Evolutionary conservation across 2,113 vertebrate species (phyloP).

Genomic region (Girardinichthys multiradiatus): DNA sequence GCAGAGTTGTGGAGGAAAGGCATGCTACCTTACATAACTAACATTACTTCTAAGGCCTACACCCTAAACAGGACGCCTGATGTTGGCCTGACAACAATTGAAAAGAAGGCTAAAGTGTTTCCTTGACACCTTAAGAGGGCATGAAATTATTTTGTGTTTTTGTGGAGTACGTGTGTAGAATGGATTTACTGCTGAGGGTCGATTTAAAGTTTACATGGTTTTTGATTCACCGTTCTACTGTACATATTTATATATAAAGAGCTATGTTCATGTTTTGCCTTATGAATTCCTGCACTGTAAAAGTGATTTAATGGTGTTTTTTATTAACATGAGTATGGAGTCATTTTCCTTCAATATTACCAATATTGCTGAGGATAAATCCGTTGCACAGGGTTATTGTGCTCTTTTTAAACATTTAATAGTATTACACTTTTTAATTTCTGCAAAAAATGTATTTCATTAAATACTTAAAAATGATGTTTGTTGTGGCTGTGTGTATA

Average conservation of each 20-base stretch:
- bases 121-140: neutral
- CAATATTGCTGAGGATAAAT: slow-evolving; percentile 33
- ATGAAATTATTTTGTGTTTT: slow-evolving; percentile 19
- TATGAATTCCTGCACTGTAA: slow-evolving; percentile 26
- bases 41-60: slow-evolving; percentile 33
- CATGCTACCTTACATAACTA: slow-evolving; percentile 38
- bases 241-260: slow-evolving; percentile 56
- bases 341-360: slow-evolving; percentile 35
- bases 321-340: slow-evolving; percentile 27
- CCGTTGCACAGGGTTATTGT: slow-evolving; percentile 39
- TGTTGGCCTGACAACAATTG: slow-evolving; percentile 31
- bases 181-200: neutral
- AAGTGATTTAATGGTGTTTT: slow-evolving; percentile 39
- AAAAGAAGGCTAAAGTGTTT: slow-evolving; percentile 36
- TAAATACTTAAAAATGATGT: slow-evolving; percentile 48
- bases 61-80: slow-evolving; percentile 26
- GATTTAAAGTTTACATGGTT: slow-evolving; percentile 14
- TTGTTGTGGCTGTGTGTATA: slow-evolving; percentile 31
- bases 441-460: slow-evolving; percentile 46
- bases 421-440: slow-evolving; percentile 62
- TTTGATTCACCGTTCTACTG: slow-evolving; percentile 34
- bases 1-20: slow-evolving; percentile 14
- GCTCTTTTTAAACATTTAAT: slow-evolving; percentile 28
- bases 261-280: slow-evolving; percentile 36
- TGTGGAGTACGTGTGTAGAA: neutral